These are phyloP conservation scores for Myrmecobius fasciatus DNA, from an alignment of 2,113 vertebrate genomes.

Conservation along the genomic window DNA sequence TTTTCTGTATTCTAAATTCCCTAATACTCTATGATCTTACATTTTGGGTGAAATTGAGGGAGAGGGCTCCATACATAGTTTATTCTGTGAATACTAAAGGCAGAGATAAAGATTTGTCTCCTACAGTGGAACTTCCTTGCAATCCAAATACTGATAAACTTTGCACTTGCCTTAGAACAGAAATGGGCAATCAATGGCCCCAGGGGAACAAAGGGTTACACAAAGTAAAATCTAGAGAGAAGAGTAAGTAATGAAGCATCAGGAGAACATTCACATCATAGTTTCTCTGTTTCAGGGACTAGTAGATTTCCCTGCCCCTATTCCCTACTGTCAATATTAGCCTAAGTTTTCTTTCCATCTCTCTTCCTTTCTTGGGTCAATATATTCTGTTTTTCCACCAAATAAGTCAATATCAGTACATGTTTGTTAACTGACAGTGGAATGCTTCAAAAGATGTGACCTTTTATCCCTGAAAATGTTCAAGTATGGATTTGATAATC, in stretches of 20 bases:
- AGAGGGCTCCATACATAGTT: not conserved
- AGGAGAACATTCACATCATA: not conserved
- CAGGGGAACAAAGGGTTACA: conserved; percentile 1
- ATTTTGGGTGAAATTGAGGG: not conserved
- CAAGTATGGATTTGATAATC: not conserved
- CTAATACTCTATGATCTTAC: not conserved
- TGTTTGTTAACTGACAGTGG: not conserved
- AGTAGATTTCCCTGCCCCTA: not conserved
- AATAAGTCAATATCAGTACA: conserved; percentile 74
- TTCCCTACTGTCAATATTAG: conserved; percentile 61
- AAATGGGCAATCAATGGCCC: conserved; percentile 14
- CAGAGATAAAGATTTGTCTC: not conserved
- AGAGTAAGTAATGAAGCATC: not conserved
- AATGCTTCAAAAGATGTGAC: not conserved
- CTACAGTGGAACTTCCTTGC: not conserved
- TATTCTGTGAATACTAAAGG: not conserved
- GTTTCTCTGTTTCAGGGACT: not conserved
- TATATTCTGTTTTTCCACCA: conserved; percentile 64
- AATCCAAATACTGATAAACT: not conserved
- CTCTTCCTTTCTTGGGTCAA: conserved; percentile 54
- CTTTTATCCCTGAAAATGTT: not conserved
- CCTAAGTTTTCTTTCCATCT: conserved; percentile 42
- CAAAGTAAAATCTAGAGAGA: not conserved
- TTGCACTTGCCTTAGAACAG: conserved; percentile 19
- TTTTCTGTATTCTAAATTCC: not conserved